Percentiles rank a stretch among this genome's conserved stretches.
These are phyloP conservation scores for Ctenochaetus hawaiiensis DNA, from an alignment of 2,797 vertebrate species.

Conservation along the genomic window DNA sequence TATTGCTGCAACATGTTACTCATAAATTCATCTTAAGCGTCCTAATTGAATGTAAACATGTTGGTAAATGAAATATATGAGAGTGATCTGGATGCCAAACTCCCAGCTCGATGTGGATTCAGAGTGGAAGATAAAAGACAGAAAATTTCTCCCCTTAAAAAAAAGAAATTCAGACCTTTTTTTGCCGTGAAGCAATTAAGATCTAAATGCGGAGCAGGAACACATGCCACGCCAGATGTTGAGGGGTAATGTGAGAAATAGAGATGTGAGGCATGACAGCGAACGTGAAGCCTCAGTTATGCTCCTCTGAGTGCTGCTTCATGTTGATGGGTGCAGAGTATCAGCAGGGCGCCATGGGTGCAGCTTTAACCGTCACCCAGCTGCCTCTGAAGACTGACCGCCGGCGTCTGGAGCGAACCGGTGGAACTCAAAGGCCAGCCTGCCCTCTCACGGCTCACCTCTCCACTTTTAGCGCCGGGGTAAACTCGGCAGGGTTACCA, in stretches of 20 bases:
- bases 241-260: constrained; percentile 33
- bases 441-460: constrained; percentile 38
- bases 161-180: constrained; percentile 31
- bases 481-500: constrained; percentile 55
- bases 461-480: constrained; percentile 50
- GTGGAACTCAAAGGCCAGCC: constrained; percentile 33
- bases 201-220: constrained; percentile 60
- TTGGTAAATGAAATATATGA: constrained; percentile 59
- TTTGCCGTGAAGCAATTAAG: constrained; percentile 50
- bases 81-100: constrained; percentile 29
- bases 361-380: constrained; percentile 14
- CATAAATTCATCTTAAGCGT: constrained; percentile 56
- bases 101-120: constrained; percentile 7
- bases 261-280: constrained; percentile 29
- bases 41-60: constrained; percentile 6
- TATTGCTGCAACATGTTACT: constrained; percentile 42
- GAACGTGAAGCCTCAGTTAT: constrained; percentile 28
- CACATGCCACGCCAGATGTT: constrained; percentile 63
- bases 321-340: constrained; percentile 10
- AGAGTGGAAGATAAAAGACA: not conserved
- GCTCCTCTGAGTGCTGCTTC: constrained; percentile 9
- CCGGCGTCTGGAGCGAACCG: constrained; percentile 27
- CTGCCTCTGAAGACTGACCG: constrained; percentile 27
- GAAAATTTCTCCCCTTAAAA: not conserved
- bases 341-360: not conserved